Evolutionary conservation across 1,140 invertebrate genomes (phyloP).

Genomic region (Pogonomyrmex californicus): DNA sequence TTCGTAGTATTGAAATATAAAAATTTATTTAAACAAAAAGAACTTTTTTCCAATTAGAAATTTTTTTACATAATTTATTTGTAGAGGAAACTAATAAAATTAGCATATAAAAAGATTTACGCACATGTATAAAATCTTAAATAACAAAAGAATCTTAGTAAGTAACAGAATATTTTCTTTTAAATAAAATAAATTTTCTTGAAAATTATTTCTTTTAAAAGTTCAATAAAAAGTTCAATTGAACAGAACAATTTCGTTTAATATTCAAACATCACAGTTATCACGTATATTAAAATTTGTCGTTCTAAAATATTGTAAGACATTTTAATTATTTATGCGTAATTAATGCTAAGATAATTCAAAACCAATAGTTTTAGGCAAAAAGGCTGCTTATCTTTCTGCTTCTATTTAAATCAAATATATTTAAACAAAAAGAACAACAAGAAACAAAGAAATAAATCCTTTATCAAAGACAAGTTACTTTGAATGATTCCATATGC

Average conservation of each 20-base stretch:
- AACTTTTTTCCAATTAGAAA: neutral
- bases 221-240: no score
- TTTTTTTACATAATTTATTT: neutral
- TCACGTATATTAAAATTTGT: constrained; percentile 9
- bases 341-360: constrained; percentile 7
- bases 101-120: neutral
- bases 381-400: neutral
- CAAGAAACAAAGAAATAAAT: constrained; percentile 13
- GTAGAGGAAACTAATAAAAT: neutral
- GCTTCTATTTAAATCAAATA: constrained; percentile 35
- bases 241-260: neutral
- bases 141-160: no score
- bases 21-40: neutral
- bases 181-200: neutral
- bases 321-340: constrained; percentile 28
- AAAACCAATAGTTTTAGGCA: constrained; percentile 7
- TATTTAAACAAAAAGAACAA: constrained; percentile 12
- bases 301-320: neutral
- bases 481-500: constrained; percentile 42
- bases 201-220: neutral
- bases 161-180: neutral
- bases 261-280: neutral
- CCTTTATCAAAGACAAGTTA: constrained; percentile 12
- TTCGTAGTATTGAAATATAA: neutral
- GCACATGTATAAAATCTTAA: neutral